These are phyloP conservation scores for Chrysocyon brachyurus DNA, from an alignment of 2,797 vertebrate species.

Conservation along the genomic window DNA sequence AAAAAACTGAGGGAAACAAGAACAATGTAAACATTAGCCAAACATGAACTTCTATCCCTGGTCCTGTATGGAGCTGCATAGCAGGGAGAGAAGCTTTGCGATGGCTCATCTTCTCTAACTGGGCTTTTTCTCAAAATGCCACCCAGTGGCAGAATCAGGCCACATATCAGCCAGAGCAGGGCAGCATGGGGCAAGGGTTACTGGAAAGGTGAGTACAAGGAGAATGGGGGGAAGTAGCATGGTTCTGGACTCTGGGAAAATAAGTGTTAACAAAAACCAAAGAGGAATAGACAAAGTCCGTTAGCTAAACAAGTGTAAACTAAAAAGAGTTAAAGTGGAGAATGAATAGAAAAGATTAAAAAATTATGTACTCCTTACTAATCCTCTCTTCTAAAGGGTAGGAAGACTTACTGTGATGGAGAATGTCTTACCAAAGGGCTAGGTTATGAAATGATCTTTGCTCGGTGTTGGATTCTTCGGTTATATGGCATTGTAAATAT, in stretches of 20 bases:
- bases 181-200: not conserved
- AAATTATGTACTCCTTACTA: not conserved
- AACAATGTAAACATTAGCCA: not conserved
- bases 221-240: not conserved
- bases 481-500: not conserved
- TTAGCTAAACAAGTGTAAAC: not conserved
- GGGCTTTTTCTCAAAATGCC: not conserved
- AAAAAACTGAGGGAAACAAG: not conserved
- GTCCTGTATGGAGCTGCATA: not conserved
- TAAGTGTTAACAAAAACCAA: constrained; percentile 11
- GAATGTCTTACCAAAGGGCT: not conserved
- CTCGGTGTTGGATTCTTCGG: not conserved
- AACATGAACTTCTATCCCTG: not conserved
- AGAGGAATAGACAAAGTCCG: not conserved
- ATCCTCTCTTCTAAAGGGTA: not conserved
- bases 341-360: not conserved
- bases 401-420: not conserved
- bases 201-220: not conserved
- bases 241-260: not conserved
- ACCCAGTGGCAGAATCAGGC: not conserved
- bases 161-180: not conserved
- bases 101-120: not conserved
- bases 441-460: not conserved
- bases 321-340: not conserved
- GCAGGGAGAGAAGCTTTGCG: not conserved